These are phyloP conservation scores for Drosophila sp. DNA, from an alignment of 1,140 invertebrate species.

Conservation along the genomic window DNA sequence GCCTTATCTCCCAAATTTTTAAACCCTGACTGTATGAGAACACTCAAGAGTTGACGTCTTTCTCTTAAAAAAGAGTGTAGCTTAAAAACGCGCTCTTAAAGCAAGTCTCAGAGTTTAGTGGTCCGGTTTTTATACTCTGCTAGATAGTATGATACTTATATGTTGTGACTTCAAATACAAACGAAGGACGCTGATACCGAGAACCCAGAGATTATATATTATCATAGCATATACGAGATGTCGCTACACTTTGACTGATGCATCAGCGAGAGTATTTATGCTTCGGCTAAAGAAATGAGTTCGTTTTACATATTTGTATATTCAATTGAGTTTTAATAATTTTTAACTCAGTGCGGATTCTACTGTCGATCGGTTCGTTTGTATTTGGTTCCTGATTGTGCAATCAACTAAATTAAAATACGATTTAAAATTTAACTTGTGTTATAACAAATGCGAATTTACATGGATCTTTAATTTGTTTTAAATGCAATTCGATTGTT, in stretches of 20 bases:
- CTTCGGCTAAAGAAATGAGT: not conserved
- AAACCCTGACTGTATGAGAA: too few relatives aligned
- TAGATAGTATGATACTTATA: not conserved
- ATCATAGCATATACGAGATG: not conserved
- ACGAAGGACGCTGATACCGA: not conserved
- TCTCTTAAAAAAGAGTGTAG: not conserved
- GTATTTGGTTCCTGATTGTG: slow-evolving; percentile 12
- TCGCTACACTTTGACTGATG: not conserved
- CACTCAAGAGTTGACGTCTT: not conserved
- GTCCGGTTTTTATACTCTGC: slow-evolving; percentile 20
- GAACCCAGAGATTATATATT: not conserved
- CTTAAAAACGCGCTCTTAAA: slow-evolving; percentile 24
- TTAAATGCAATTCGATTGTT: not conserved
- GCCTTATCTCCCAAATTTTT: too few relatives aligned
- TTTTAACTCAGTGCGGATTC: slow-evolving; percentile 29
- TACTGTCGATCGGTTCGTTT: slow-evolving; percentile 29
- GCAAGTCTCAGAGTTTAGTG: slow-evolving; percentile 29
- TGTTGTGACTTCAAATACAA: not conserved
- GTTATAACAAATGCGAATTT: not conserved
- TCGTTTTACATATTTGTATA: not conserved
- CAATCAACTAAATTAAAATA: slow-evolving; percentile 5
- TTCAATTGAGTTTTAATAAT: slow-evolving; percentile 10
- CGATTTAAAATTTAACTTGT: not conserved
- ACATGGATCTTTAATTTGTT: not conserved
- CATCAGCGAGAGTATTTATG: slow-evolving; percentile 4